Base-by-base conservation (phyloP, 2,888 invertebrate species). In the Neoascia interrupta region DNA sequence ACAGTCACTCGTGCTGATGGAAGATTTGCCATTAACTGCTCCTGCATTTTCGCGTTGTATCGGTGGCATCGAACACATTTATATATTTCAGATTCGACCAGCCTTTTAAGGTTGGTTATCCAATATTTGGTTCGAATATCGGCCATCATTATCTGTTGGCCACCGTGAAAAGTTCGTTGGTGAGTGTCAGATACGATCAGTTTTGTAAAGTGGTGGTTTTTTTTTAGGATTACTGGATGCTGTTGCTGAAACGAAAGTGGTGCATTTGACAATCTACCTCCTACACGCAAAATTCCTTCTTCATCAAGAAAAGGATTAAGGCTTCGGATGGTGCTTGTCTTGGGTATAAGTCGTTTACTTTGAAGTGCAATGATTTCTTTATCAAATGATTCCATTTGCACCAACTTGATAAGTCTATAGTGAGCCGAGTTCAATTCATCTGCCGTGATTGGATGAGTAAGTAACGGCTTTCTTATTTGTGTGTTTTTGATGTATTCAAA, bases 221-320 rank as follows among this genome's bases (percentile, higher is more conserved):
- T n/a, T n/a, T n/a, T n/a, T n/a, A n/a, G n/a, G n/a, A n/a, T n/a
- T n/a, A n/a, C n/a, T n/a, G n/a, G n/a, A n/a, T n/a, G n/a, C n/a
- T n/a, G n/a, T n/a, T n/a, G n/a, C n/a, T n/a, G n/a, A n/a, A n/a
- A n/a, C n/a, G n/a, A n/a, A n/a, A n/a, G n/a, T n/a, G n/a, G n/a
- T n/a, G n/a, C n/a, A n/a, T n/a, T n/a, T n/a, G n/a, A n/a, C n/a
- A n/a, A n/a, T n/a, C n/a, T n/a, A n/a, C 54, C 54, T 36, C 66
- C 45, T 8, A 54, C 34, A 13, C 54, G 19, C 13, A 47, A 8
- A n/a, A 66, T 19, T 10, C 41, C 41, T 8, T 10, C 1, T 3
- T 19, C 16, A 19, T 66, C 66, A 15, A 45, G 6, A 28, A 66
- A 45, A 0, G 41, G 53, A 10, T 45, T 66, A 2, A 58, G 10